These are phyloP conservation scores for Syndactyla subalaris DNA, from an alignment of 2,797 vertebrate genomes.

Conservation along the genomic window DNA sequence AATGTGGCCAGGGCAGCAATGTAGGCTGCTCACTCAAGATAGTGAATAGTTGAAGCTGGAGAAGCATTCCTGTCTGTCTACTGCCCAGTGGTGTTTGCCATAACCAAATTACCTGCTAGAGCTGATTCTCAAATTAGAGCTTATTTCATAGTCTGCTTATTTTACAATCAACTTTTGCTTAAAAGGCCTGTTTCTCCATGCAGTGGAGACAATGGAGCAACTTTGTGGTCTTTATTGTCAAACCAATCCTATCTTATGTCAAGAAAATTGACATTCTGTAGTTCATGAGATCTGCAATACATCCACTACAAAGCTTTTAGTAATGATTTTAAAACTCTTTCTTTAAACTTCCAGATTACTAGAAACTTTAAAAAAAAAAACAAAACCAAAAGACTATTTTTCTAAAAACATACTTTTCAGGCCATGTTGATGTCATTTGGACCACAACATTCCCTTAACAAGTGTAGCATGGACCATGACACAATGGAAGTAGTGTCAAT, in stretches of 20 bases:
- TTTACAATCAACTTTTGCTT: background rate
- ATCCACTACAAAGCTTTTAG: background rate
- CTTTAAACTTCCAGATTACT: background rate
- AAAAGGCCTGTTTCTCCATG: background rate
- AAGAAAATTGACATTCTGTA: background rate
- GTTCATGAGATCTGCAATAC: background rate
- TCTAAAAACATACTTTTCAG: background rate
- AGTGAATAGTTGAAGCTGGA: rapidly evolving
- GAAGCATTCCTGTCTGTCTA: background rate
- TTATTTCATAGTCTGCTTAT: background rate
- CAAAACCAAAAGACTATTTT: background rate
- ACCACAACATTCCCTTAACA: background rate
- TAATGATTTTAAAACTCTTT: background rate
- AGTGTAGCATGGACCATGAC: background rate
- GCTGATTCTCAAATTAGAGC: background rate
- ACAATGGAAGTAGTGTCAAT: background rate
- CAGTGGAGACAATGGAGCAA: background rate
- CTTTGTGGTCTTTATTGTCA: background rate
- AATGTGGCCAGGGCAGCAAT: background rate
- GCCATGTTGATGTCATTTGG: background rate
- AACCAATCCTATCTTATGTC: background rate
- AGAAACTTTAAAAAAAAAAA: background rate
- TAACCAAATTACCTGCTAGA: background rate
- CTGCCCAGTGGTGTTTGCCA: background rate
- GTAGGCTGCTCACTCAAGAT: background rate